Base-by-base conservation (phyloP, 2,797 vertebrate genomes). In the Telmatherina bonti region DNA sequence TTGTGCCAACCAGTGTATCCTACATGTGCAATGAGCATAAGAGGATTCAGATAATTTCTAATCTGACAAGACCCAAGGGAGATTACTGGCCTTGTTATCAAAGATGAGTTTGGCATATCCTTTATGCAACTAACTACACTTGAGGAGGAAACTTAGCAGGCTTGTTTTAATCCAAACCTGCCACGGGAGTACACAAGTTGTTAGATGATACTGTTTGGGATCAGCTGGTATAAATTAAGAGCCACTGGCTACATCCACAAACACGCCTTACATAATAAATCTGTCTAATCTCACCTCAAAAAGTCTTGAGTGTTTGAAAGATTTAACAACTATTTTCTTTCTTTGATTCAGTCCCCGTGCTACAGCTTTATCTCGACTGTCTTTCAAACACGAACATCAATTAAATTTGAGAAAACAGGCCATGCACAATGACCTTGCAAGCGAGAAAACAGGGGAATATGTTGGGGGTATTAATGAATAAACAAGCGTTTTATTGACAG, bases 351-450 rank as follows among this genome's bases (percentile, higher is more conserved):
- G 51, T 41, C 15, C 27, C 38, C 36, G 5, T 60, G 51, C 54
- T 65, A 67, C 70, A 86, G 58, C 64, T 65, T 61, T 57, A 41
- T 54, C 61, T 67, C 62, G 54, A 52, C 27, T 74, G 66, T 55
- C 54, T 16, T 16, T n/a, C 11, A 26, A 63, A 81, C 55, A 47
- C 20, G 16, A 30, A 35, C 77, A 70, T 66, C 66, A 70, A 62
- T 70, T 66, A 38, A 72, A 79, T 72, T 49, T 67, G 20, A 70
- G 9, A 77, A 78, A 80, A 69, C 43, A 78, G 13, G 61, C 36
- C 56, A 77, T 78, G 62, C 64, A 68, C 68, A 75, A 85, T 89
- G 87, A 92, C 90, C 87, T 90, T 88, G 84, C 75, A 78, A 33
- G 62, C 53, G 36, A 45, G 58, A 60, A 60, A 36, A 62, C 36